Conservation (phyloP, 2,888 invertebrate genomes). For the Melanophora roralis region DNA sequence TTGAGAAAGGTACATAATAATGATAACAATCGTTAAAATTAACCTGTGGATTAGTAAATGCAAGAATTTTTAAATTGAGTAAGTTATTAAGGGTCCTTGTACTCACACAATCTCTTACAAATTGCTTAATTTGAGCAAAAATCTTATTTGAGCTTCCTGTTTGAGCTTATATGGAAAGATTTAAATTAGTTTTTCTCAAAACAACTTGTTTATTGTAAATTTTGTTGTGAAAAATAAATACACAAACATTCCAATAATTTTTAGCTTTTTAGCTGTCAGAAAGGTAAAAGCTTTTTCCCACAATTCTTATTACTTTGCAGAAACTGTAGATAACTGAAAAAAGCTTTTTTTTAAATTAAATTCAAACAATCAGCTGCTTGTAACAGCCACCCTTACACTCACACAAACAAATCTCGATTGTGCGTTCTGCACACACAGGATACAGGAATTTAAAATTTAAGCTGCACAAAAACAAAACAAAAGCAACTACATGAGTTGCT, state of each 20-base stretch:
- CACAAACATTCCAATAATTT: conserved; percentile 30
- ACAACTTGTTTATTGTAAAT: neutral
- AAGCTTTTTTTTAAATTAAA: conserved; percentile 29
- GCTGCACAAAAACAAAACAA: conserved; percentile 50
- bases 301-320: conserved; percentile 49
- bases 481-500: conserved; percentile 18
- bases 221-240: neutral
- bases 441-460: conserved; percentile 60
- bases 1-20: too few species aligned
- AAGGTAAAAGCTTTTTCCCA: conserved; percentile 15
- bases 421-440: conserved; percentile 59
- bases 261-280: neutral
- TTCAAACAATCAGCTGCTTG: conserved; percentile 50
- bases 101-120: neutral
- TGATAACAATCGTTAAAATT: too few species aligned
- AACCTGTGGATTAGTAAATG: neutral
- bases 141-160: neutral
- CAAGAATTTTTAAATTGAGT: neutral
- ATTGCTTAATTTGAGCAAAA: neutral
- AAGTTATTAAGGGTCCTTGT: neutral
- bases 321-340: conserved; percentile 32
- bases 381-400: neutral
- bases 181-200: neutral
- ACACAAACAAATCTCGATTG: conserved; percentile 48
- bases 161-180: neutral